These are phyloP conservation scores for Campylomormyrus numenius DNA, from an alignment of 2,113 vertebrate species.

Conservation along the genomic window DNA sequence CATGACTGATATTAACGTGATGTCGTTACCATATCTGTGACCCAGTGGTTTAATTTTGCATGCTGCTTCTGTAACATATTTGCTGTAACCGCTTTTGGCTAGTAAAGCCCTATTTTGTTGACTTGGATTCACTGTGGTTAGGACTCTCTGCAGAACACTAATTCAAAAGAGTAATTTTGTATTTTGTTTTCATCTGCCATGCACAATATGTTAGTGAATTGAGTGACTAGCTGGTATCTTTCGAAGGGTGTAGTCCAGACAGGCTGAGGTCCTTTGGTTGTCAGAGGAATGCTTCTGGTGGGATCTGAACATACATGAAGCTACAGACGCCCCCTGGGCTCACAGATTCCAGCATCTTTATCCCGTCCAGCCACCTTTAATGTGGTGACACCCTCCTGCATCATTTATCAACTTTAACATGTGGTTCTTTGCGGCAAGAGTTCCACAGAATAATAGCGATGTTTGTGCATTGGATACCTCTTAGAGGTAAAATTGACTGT, in stretches of 20 bases:
- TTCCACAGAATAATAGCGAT: not conserved
- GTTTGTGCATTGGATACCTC: not conserved
- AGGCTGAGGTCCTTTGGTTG: not conserved
- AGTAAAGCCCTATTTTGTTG: not conserved
- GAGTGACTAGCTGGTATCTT: not conserved
- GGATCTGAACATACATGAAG: not conserved
- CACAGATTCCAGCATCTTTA: not conserved
- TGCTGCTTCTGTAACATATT: not conserved
- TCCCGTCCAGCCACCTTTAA: not conserved
- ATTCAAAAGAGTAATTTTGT: not conserved
- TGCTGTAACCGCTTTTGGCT: not conserved
- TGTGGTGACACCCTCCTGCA: not conserved
- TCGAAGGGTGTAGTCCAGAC: not conserved
- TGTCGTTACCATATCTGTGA: not conserved
- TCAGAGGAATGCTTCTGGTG: not conserved
- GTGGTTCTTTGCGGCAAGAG: not conserved
- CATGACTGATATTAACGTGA: not conserved
- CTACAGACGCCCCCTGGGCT: not conserved
- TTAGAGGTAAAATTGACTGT: not conserved
- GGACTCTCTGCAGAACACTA: not conserved
- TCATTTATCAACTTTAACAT: constrained; percentile 3
- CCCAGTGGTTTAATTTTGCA: not conserved
- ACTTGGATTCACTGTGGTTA: not conserved
- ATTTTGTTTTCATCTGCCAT: not conserved
- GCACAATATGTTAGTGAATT: not conserved